phyloP scores from a whole-genome alignment of 35 echinoderm and acorn worm species.

The Anneissia japonica region DNA sequence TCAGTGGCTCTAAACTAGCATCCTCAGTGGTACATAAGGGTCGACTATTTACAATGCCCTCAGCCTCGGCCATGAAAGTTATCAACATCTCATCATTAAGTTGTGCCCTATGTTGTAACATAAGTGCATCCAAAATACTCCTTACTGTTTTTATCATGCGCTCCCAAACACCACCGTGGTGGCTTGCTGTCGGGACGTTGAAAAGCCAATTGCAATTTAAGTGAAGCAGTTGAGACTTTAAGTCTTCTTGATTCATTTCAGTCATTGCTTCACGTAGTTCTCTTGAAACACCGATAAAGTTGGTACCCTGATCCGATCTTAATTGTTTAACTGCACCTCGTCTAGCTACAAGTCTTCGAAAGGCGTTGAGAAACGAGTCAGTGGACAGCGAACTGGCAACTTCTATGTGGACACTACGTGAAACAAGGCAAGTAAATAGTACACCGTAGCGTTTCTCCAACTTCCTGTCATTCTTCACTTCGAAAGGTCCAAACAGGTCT shows the following conservation, averaged over 20 bases:
- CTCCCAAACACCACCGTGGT: conserved; percentile 33
- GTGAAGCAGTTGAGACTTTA: not conserved
- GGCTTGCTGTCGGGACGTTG: conserved; percentile 23
- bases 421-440: conserved; percentile 47
- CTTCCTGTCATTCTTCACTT: conserved; percentile 26
- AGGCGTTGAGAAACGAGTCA: conserved; percentile 54
- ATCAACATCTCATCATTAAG: conserved; percentile 7
- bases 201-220: conserved; percentile 15
- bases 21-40: not conserved
- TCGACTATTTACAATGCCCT: conserved; percentile 17
- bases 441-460: conserved; percentile 50
- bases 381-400: conserved; percentile 24
- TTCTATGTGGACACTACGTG: conserved; percentile 38
- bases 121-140: not conserved
- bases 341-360: conserved; percentile 43
- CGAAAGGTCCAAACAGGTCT: conserved; percentile 47
- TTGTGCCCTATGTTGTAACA: not conserved
- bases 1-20: not conserved
- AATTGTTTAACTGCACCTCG: conserved; percentile 56
- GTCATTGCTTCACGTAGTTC: conserved; percentile 37
- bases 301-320: conserved; percentile 53
- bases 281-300: conserved; percentile 51
- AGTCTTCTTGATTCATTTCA: conserved; percentile 36
- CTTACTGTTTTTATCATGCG: conserved; percentile 9
- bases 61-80: conserved; percentile 33